Evolutionary conservation across 2,797 vertebrate genomes (phyloP), one percentile per base, ranked within the genome.

Genomic region (Smutsia temminckii): DNA sequence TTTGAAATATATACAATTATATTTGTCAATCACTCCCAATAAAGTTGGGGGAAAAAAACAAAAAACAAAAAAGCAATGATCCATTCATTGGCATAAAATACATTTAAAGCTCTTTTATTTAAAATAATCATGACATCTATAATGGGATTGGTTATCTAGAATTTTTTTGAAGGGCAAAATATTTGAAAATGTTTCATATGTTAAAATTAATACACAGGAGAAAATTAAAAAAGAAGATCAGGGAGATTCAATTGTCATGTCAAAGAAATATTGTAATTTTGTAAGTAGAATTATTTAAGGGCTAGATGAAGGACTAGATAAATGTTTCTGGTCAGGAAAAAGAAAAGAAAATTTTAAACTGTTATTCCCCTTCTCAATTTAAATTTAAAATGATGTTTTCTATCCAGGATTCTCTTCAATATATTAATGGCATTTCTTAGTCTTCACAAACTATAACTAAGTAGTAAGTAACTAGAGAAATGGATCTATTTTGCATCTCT

Each of bases 41-140:
- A 37, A 64, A 53, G 37, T 49, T 55, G 6, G 46, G 46, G 83
- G n/a, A 32, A 64, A 18, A 34, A 64, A 18, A 25, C 1, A 18
- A 20, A 46, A 85, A n/a, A 59, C 9, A 78, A 37, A 29, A 51
- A 66, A 55, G 21, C 32, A 94, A 49, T 16, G 34, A 85, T 40
- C 59, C 20, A 80, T 32, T 63, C 64, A 88, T 0, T 91, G 21
- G 12, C 9, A 75, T 42, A 75, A 96, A 95, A 86, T 27, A 23
- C 75, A 89, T n/a, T 84, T 93, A 74, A 42, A 83, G 25, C 10
- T 85, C 40, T 94, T 86, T 85, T 71, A 66, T 57, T 95, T 91
- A 71, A 91, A 94, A 27, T 34, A 85, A 71, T 91, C 68, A 89
- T 32, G 49, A 29, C 4, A 85, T 64, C 8, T 51, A 49, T 42